Percentiles rank a stretch among this genome's conserved stretches.
Evolutionary conservation across 2,797 vertebrate species (phyloP).

Genomic region (Liparis tanakae): DNA sequence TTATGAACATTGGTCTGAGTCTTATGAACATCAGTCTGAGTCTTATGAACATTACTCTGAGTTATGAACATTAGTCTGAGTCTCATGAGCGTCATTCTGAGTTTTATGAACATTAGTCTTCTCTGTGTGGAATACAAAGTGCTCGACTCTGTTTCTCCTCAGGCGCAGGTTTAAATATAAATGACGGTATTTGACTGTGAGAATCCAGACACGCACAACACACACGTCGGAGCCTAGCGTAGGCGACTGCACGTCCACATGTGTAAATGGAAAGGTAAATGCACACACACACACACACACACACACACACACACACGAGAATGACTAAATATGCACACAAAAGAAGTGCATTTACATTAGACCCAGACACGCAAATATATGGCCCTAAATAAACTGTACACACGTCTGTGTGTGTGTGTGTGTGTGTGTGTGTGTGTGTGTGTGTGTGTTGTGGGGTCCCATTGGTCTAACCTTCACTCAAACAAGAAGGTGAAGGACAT

Average conservation of each 20-base stretch:
- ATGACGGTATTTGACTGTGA: constrained; percentile 58
- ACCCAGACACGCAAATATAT: not conserved
- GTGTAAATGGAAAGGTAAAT: not conserved
- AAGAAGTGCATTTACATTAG: not conserved
- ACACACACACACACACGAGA: too few relatives aligned
- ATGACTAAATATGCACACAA: not conserved
- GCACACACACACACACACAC: not conserved
- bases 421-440: constrained; percentile 9
- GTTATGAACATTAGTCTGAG: too few relatives aligned
- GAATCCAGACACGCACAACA: constrained; percentile 31
- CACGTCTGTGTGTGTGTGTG: not conserved
- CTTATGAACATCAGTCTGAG: too few relatives aligned
- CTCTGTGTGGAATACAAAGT: constrained; percentile 68
- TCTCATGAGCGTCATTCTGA: too few relatives aligned
- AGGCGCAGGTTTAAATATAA: constrained; percentile 64
- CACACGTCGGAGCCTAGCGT: not conserved
- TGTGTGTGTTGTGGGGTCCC: constrained; percentile 13
- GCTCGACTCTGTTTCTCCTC: constrained; percentile 53
- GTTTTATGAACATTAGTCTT: too few relatives aligned
- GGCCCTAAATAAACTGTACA: not conserved
- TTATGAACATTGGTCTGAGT: too few relatives aligned
- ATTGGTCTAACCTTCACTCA: not conserved
- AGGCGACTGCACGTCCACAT: not conserved
- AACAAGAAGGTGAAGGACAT: constrained; percentile 22
- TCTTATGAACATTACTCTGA: too few relatives aligned